phyloP scores from a whole-genome alignment of 2,797 vertebrate genomes.

The Xiphorhynchus erythropygius region DNA sequence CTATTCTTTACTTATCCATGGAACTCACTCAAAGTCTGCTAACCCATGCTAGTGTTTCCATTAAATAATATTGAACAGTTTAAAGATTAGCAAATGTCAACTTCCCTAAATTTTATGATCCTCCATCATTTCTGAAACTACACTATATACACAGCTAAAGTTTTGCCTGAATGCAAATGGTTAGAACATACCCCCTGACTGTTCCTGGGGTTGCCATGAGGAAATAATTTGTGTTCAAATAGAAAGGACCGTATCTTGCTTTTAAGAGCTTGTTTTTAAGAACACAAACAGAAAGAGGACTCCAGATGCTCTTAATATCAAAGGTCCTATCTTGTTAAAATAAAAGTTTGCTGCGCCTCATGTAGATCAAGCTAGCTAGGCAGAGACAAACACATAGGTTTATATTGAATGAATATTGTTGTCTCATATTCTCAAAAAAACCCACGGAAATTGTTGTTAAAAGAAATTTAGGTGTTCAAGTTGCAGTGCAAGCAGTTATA shows the following conservation, averaged over 20 bases:
- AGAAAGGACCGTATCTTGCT: neutral
- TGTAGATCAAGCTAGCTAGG: neutral
- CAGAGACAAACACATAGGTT: neutral
- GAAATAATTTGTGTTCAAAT: neutral
- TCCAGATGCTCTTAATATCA: neutral
- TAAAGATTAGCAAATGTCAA: neutral
- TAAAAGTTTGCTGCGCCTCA: neutral
- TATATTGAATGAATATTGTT: neutral
- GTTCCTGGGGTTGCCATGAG: neutral
- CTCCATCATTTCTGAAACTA: neutral
- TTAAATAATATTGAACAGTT: neutral
- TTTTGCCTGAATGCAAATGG: neutral
- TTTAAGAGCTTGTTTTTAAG: neutral
- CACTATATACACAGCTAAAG: neutral
- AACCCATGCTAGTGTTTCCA: neutral
- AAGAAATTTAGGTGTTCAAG: neutral
- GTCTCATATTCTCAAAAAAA: neutral
- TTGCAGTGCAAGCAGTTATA: neutral
- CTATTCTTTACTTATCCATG: neutral
- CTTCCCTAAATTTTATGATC: neutral
- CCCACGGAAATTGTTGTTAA: fast-evolving
- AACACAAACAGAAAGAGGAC: neutral
- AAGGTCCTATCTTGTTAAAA: neutral
- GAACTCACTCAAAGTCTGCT: neutral
- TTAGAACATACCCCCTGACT: neutral